Evolutionary conservation across 2,888 invertebrate genomes (phyloP).

Genomic region (Sarcophaga variegata): DNA sequence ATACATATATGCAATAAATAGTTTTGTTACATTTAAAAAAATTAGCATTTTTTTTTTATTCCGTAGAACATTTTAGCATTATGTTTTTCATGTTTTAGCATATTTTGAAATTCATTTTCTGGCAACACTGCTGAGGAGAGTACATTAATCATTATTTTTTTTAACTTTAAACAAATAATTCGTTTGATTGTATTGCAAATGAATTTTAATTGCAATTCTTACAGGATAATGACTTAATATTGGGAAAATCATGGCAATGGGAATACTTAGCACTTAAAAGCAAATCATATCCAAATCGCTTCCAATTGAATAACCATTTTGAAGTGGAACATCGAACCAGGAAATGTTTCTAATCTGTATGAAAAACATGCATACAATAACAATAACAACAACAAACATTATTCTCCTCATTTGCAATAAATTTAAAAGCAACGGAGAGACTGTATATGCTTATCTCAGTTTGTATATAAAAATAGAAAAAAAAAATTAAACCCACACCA

Average conservation of each 20-base stretch:
- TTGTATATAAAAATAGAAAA: background rate
- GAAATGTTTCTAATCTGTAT: slow-evolving; percentile 39
- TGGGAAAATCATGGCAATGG: slow-evolving; percentile 27
- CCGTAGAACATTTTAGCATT: too few relatives aligned
- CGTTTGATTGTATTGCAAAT: too few relatives aligned
- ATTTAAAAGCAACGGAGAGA: background rate
- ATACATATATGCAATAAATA: too few relatives aligned
- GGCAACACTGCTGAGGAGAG: too few relatives aligned
- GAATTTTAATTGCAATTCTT: background rate
- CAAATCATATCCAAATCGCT: slow-evolving; percentile 33
- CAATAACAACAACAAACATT: background rate
- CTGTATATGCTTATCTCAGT: background rate
- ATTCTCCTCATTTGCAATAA: background rate
- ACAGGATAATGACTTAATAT: slow-evolving; percentile 52
- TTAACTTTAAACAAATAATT: too few relatives aligned
- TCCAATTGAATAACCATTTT: slow-evolving; percentile 32
- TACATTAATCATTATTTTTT: too few relatives aligned
- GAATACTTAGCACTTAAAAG: slow-evolving; percentile 51
- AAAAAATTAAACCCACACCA: background rate
- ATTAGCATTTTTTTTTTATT: too few relatives aligned
- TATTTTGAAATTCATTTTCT: too few relatives aligned
- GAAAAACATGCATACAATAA: slow-evolving; percentile 16
- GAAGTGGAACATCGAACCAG: slow-evolving; percentile 31
- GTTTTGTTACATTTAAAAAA: too few relatives aligned
- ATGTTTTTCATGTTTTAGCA: too few relatives aligned